Percentiles rank a stretch among this genome's conserved stretches.
phyloP scores from a whole-genome alignment of 2,113 vertebrate genomes.

The Henicopernis longicauda region DNA sequence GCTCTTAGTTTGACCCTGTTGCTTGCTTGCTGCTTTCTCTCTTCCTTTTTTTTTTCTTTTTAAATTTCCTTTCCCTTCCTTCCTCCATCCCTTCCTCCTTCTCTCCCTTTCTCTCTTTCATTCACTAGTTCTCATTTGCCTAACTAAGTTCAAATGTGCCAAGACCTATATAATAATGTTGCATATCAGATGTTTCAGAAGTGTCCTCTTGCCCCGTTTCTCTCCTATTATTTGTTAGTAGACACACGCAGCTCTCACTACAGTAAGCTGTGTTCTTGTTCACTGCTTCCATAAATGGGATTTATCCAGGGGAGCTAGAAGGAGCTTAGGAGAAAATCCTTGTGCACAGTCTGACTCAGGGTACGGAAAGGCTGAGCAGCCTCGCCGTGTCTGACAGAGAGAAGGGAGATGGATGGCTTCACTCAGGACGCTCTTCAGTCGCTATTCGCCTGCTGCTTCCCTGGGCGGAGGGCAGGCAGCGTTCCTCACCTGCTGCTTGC shows the following conservation, averaged over 20 bases:
- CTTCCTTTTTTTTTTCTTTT: background rate
- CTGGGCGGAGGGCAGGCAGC: background rate
- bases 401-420: background rate
- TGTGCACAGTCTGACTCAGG: background rate
- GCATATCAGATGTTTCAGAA: background rate
- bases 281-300: background rate
- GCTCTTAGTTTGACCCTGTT: slow-evolving; percentile 19
- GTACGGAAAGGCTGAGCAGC: background rate
- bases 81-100: no score
- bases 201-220: background rate
- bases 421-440: background rate
- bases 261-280: background rate
- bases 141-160: background rate
- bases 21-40: background rate
- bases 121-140: background rate
- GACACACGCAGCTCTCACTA: background rate
- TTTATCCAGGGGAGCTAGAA: background rate
- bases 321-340: background rate
- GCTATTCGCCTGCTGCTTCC: background rate
- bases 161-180: background rate
- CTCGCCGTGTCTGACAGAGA: background rate
- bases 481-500: background rate
- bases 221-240: background rate
- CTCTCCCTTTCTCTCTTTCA: background rate
- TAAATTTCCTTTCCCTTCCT: background rate